Evolutionary conservation across 2,888 invertebrate species (phyloP), one percentile per base, ranked within the genome.

Genomic region (Folsomia candida): DNA sequence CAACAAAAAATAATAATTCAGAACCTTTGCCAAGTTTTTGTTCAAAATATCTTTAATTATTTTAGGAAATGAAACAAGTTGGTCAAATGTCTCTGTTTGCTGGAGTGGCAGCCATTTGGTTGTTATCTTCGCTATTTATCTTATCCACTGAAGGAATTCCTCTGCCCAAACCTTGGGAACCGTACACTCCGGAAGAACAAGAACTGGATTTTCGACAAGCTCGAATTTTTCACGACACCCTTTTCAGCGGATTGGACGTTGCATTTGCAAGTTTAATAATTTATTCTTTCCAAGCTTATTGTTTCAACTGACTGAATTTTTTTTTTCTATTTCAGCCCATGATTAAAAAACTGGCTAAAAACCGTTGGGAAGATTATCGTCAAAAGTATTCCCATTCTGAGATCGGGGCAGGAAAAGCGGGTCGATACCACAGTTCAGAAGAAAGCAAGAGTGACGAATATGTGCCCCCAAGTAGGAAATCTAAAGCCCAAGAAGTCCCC

Each of bases 101-200:
- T n/a, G n/a, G n/a, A n/a, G n/a, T n/a, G n/a, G n/a, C n/a, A n/a
- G n/a, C n/a, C n/a, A n/a, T n/a, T n/a, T n/a, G n/a, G n/a, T n/a
- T n/a, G n/a, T n/a, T n/a, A n/a, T n/a, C n/a, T n/a, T n/a, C n/a
- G n/a, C n/a, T n/a, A n/a, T n/a, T n/a, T n/a, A n/a, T n/a, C n/a
- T n/a, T n/a, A n/a, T n/a, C n/a, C n/a, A n/a, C n/a, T n/a, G n/a
- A n/a, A n/a, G n/a, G n/a, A n/a, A n/a, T n/a, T n/a, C n/a, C n/a
- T n/a, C n/a, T n/a, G n/a, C n/a, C 47, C 47, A 47, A 47, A 47
- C 54, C 54, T 54, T 54, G 54, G 54, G 54, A 54, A n/a, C 54
- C 54, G 6, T 54, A 20, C 20, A 14, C 22, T n/a, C 11, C 6
- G 20, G n/a, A 4, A 6, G 54, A 54, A 6, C 18, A 18, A 54